Percentiles rank a stretch among this genome's conserved stretches.
phyloP scores from a whole-genome alignment of 2,797 vertebrate genomes.

The Morelia viridis region DNA sequence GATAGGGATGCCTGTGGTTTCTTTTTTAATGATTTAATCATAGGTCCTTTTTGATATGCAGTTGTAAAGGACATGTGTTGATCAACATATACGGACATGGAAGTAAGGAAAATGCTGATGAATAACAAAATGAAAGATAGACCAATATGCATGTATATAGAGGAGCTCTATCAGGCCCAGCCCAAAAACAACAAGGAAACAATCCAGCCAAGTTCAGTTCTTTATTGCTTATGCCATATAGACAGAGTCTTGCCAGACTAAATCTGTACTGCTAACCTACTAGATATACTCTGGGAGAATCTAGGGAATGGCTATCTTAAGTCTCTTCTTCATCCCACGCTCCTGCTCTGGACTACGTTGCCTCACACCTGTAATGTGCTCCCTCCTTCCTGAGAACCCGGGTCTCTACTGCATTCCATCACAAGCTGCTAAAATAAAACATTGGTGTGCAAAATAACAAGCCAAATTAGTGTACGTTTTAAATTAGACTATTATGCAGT shows the following conservation, averaged over 20 bases:
- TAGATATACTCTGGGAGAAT: too few species aligned
- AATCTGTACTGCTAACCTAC: too few species aligned
- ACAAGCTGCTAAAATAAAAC: not conserved
- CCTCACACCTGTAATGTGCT: too few species aligned
- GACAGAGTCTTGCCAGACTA: too few species aligned
- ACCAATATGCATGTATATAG: not conserved
- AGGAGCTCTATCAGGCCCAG: not conserved
- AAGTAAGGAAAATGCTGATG: slow-evolving; percentile 1
- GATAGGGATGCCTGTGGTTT: not conserved
- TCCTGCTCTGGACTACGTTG: too few species aligned
- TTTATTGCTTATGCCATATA: too few species aligned
- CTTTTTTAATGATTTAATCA: slow-evolving; percentile 15
- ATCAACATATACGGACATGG: not conserved
- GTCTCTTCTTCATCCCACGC: too few species aligned
- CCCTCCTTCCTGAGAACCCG: too few species aligned
- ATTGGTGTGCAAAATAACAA: slow-evolving; percentile 25
- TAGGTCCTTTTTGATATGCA: slow-evolving; percentile 1
- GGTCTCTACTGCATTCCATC: too few species aligned
- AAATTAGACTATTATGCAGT: slow-evolving; percentile 13
- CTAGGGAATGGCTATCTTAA: too few species aligned
- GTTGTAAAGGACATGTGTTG: not conserved
- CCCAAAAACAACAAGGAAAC: too few species aligned
- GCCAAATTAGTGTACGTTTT: not conserved
- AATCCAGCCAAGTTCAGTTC: too few species aligned
- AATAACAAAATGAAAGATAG: slow-evolving; percentile 9